These are phyloP conservation scores for Orchesellides sinensis DNA, from an alignment of 2,888 invertebrate genomes.

Conservation along the genomic window DNA sequence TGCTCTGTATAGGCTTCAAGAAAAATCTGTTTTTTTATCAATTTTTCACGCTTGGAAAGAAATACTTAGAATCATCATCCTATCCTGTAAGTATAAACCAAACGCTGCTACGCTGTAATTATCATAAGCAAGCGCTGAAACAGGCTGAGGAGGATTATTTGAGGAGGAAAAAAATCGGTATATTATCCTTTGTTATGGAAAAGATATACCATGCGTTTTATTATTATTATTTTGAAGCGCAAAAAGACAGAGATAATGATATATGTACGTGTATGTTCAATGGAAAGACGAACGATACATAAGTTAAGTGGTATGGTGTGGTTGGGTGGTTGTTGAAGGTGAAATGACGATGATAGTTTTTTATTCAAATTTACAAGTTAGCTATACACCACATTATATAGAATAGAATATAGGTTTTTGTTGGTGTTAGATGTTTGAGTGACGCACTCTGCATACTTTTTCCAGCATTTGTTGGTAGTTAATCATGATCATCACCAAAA, in stretches of 20 bases:
- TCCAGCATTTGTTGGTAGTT: no score
- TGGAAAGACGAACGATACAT: no score
- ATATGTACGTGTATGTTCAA: no score
- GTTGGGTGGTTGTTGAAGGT: conserved; percentile 42
- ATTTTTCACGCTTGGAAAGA: neutral
- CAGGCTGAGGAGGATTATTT: neutral
- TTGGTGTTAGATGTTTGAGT: no score
- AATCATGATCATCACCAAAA: neutral
- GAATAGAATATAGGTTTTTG: no score
- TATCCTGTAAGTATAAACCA: neutral
- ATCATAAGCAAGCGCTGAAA: neutral
- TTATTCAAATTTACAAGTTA: no score
- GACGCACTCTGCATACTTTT: conserved; percentile 18
- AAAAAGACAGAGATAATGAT: conserved; percentile 7
- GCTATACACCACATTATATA: neutral
- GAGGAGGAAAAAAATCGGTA: neutral
- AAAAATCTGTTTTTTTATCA: conserved; percentile 7
- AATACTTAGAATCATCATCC: neutral
- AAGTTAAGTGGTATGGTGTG: neutral
- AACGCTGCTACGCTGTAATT: neutral
- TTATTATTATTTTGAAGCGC: conserved; percentile 17
- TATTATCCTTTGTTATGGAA: neutral
- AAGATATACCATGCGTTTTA: neutral
- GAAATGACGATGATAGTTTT: conserved; percentile 50
- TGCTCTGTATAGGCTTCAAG: neutral